phyloP scores from a whole-genome alignment of 1,140 invertebrate genomes.

The Cylas formicarius region DNA sequence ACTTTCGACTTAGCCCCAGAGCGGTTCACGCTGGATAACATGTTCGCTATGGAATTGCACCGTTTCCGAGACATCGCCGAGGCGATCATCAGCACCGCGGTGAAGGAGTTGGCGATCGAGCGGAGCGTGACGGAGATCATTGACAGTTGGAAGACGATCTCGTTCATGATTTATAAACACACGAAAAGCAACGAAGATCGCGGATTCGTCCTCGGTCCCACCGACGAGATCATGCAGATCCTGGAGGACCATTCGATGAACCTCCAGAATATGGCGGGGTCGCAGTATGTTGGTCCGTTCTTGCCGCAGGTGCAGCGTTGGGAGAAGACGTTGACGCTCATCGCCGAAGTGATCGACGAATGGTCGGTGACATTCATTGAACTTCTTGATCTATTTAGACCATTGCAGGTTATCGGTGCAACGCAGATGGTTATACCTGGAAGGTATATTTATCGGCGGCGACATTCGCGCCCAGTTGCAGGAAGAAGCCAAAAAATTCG shows the following conservation, averaged over 20 bases:
- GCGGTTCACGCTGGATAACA: constrained; percentile 79
- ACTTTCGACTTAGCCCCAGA: constrained; percentile 81
- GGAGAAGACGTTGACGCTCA: constrained; percentile 71
- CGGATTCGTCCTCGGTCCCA: constrained; percentile 66
- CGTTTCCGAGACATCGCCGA: constrained; percentile 75
- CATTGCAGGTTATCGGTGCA: constrained; percentile 73
- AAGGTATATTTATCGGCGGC: constrained; percentile 82
- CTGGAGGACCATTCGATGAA: constrained; percentile 86
- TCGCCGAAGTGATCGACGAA: constrained; percentile 77
- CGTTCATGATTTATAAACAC: constrained; percentile 64
- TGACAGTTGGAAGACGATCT: constrained; percentile 64
- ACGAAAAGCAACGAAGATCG: constrained; percentile 53
- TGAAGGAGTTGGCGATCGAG: constrained; percentile 84
- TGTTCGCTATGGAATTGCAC: constrained; percentile 86
- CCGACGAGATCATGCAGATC: constrained; percentile 72
- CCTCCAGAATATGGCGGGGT: constrained; percentile 83
- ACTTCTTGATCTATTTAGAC: too few species aligned
- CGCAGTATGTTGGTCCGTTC: constrained; percentile 84
- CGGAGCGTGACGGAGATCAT: constrained; percentile 72
- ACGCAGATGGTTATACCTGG: constrained; percentile 83
- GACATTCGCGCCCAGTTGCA: constrained; percentile 79
- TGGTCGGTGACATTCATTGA: too few species aligned
- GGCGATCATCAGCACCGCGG: constrained; percentile 77
- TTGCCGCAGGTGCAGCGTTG: constrained; percentile 69
- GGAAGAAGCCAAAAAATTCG: constrained; percentile 82